These are phyloP conservation scores for Eumaeus atala DNA, from an alignment of 1,140 invertebrate species.

Conservation along the genomic window DNA sequence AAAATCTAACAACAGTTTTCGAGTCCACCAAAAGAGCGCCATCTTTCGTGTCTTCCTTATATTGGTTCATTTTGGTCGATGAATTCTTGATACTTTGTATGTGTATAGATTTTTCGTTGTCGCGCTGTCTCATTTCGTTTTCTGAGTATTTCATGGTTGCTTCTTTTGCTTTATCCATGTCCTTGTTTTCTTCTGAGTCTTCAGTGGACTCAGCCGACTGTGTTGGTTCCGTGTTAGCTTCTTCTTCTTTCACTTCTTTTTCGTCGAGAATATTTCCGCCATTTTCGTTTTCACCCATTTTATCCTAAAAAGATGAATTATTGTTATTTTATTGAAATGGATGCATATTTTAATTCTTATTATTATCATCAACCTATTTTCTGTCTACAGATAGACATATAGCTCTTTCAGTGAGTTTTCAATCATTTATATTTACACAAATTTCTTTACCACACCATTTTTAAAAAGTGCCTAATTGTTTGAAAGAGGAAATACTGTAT, in stretches of 20 bases:
- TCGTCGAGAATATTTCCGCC: constrained; percentile 21
- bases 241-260: constrained; percentile 27
- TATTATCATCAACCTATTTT: no score
- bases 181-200: constrained; percentile 13
- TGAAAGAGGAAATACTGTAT: no score
- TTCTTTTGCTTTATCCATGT: constrained; percentile 24
- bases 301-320: constrained; percentile 19
- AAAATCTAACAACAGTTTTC: constrained; percentile 51
- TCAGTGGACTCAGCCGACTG: not conserved
- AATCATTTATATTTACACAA: no score
- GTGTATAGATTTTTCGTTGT: constrained; percentile 40
- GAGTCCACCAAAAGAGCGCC: constrained; percentile 42
- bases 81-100: constrained; percentile 52
- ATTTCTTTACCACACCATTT: no score
- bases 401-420: no score
- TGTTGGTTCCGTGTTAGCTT: not conserved
- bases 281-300: constrained; percentile 29
- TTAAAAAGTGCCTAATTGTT: no score
- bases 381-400: no score
- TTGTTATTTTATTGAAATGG: no score
- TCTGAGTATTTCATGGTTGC: constrained; percentile 25
- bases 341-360: no score
- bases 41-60: constrained; percentile 35
- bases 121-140: constrained; percentile 27
- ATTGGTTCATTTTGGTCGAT: constrained; percentile 24